A percentile compares a stretch with the other conserved stretches of the same genome.
Conservation (phyloP, 2,888 invertebrate genomes). For the Habrosyne pyritoides region DNA sequence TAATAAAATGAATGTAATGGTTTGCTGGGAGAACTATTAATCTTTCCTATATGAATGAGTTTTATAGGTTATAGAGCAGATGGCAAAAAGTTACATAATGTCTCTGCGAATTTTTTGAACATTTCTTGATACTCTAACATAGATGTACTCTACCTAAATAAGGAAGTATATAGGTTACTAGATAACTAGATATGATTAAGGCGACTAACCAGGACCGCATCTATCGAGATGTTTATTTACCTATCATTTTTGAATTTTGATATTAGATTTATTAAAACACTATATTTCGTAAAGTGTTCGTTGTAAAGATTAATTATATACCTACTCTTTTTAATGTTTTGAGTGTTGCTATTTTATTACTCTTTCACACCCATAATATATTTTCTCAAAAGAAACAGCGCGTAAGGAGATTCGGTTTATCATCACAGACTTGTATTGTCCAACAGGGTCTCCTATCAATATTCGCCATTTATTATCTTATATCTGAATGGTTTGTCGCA, state of each 20-base stretch:
- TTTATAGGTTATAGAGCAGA: slow-evolving; percentile 56
- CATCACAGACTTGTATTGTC: slow-evolving; percentile 45
- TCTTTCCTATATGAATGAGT: slow-evolving; percentile 65
- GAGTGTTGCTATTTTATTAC: background rate
- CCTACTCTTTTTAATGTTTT: slow-evolving; percentile 28
- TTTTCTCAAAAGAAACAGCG: slow-evolving; percentile 10
- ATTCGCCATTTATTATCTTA: slow-evolving; percentile 75
- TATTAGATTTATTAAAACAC: no score
- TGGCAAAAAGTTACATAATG: slow-evolving; percentile 38
- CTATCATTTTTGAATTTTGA: no score
- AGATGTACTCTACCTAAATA: background rate
- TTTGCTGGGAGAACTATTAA: slow-evolving; percentile 65
- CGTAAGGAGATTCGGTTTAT: slow-evolving; percentile 30
- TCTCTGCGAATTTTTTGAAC: background rate
- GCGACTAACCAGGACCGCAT: no score
- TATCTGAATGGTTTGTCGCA: slow-evolving; percentile 79
- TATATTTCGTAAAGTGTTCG: background rate
- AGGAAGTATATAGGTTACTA: no score
- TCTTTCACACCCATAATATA: slow-evolving; percentile 2
- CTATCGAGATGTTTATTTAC: no score
- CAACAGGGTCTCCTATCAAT: slow-evolving; percentile 56
- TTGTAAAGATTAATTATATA: background rate
- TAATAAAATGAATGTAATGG: slow-evolving; percentile 52
- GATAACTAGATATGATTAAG: no score
- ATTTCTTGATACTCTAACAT: background rate